Percentiles rank a stretch among this genome's conserved stretches.
Evolutionary conservation across 35 echinoderm and acorn worm species (phyloP).

Genomic region (Lytechinus variegatus): DNA sequence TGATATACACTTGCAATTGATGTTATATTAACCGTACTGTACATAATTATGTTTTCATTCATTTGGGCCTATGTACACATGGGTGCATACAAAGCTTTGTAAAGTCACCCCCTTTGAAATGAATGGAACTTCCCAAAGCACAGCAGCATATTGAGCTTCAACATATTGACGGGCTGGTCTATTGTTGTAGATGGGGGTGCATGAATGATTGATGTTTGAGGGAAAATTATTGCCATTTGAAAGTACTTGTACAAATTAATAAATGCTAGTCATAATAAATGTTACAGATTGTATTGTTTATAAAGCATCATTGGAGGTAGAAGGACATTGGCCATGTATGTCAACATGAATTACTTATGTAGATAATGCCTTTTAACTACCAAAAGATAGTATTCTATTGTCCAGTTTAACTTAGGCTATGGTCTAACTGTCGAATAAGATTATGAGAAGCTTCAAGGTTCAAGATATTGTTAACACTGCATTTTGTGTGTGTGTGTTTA

Average conservation of each 20-base stretch:
- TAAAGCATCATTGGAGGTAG: background rate
- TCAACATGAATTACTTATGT: too few relatives aligned
- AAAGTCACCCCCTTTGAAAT: background rate
- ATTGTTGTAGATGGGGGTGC: background rate
- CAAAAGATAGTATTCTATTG: too few relatives aligned
- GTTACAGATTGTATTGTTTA: background rate
- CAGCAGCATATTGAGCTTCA: background rate
- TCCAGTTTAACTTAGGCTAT: too few relatives aligned
- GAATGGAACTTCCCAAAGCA: background rate
- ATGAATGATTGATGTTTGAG: background rate
- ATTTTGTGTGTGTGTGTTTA: too few relatives aligned
- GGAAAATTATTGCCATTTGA: background rate
- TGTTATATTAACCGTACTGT: background rate
- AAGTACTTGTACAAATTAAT: background rate
- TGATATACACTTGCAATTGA: background rate
- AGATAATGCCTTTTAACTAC: too few relatives aligned
- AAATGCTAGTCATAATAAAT: background rate
- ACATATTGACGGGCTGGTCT: background rate
- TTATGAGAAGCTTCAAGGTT: too few relatives aligned
- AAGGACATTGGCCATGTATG: too few relatives aligned
- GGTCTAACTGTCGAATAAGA: too few relatives aligned
- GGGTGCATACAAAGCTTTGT: background rate
- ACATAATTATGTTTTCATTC: background rate
- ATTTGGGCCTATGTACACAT: background rate
- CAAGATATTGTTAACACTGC: too few relatives aligned